Base-by-base conservation (phyloP, 2,888 invertebrate genomes). In the Bursaphelenchus okinawaensis region DNA sequence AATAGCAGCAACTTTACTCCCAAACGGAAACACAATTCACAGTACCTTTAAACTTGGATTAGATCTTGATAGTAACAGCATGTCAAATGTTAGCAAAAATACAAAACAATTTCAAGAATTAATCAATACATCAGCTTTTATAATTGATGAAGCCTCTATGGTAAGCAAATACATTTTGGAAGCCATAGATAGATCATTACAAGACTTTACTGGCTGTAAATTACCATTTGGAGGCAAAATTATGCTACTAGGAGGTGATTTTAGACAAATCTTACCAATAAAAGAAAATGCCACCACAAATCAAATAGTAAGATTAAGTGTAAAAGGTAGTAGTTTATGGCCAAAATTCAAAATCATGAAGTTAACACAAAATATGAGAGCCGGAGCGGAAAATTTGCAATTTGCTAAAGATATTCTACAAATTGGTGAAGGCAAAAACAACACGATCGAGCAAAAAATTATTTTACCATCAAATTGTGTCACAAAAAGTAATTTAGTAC, bases 1-100 rank as follows among this genome's bases (percentile, higher is more conserved):
- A 9, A 85, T 85, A 67, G 84, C 84, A 28, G 84, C 84, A 7
- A 84, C 83, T n/a, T 75, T 85, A 28, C 67, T 86, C 19, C 74
- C 79, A 52, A 73, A 79, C n/a, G 84, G 84, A 7, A 70, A 80
- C 69, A 85, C 83, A 50, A 83, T 83, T 12, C 84, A 85, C 77
- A 82, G 82, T 12, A 71, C 75, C 27, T 73, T 85, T 27, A 55
- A 62, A 28, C 16, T 70, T 9, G 0, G 27, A n/a, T n/a, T 52
- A 12, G 50, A 12, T n/a, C n/a, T 67, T n/a, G 52, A 67, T 26
- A 52, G 50, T 7, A 9, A 26, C 8, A 24, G 62, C 26, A 61
- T 31, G 20, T 12, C 61, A 28, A 62, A 63, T 31, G 20, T 28
- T 6, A 7, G 8, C 6, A 7, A 24, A 4, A 7, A 40, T 23